A percentile compares a stretch with the other conserved stretches of the same genome.
Conservation (phyloP, 2,113 vertebrate species). For the Numenius arquata region DNA sequence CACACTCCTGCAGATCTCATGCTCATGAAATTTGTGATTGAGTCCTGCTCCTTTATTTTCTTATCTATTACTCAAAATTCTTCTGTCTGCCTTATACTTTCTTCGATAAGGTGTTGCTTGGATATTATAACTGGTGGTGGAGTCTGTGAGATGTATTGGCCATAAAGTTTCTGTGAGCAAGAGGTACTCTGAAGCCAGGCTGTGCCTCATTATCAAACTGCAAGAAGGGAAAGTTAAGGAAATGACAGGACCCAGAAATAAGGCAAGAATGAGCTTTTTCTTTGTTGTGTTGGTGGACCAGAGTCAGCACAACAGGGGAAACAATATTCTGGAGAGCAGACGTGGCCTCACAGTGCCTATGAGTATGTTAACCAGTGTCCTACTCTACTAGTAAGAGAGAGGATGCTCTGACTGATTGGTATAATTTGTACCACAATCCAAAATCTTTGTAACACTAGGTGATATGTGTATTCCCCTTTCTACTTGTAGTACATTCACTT, state of each 20-base stretch:
- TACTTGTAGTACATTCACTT: background rate
- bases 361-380: background rate
- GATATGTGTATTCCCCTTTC: background rate
- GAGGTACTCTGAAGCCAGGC: background rate
- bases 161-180: background rate
- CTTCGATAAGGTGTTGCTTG: background rate
- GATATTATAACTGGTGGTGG: background rate
- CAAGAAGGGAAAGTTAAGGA: background rate
- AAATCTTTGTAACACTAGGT: background rate
- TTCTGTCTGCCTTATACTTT: background rate
- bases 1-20: background rate
- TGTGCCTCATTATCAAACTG: background rate
- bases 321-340: background rate
- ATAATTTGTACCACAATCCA: background rate
- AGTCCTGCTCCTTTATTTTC: background rate
- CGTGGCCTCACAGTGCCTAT: accelerated
- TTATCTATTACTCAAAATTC: background rate
- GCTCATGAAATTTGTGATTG: background rate
- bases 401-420: background rate
- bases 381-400: background rate
- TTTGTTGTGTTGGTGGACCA: background rate
- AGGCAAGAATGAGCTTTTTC: background rate
- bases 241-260: background rate
- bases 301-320: background rate
- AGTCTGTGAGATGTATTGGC: background rate